phyloP scores from a whole-genome alignment of 2,888 invertebrate species.

The Pseudococcus jackbeardsleyi region DNA sequence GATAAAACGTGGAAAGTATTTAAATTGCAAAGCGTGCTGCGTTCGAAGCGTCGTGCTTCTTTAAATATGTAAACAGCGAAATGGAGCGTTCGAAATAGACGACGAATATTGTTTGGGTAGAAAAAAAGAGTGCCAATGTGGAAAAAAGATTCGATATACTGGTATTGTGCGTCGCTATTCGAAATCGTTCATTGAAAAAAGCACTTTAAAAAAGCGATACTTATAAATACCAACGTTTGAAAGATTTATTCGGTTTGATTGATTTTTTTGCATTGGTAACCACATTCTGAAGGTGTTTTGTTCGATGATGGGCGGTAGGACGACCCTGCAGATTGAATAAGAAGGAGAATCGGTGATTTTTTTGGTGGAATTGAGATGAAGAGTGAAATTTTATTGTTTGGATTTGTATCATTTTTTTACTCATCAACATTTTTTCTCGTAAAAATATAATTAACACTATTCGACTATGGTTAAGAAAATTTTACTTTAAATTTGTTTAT shows the following conservation, averaged over 20 bases:
- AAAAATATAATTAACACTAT: too few species aligned
- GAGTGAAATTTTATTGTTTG: too few species aligned
- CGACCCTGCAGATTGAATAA: too few species aligned
- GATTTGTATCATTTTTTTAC: too few species aligned
- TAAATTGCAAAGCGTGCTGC: slow-evolving; percentile 20
- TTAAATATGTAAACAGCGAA: slow-evolving; percentile 51
- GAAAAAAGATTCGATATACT: slow-evolving; percentile 50
- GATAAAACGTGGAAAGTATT: slow-evolving; percentile 38
- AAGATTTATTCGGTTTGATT: slow-evolving; percentile 40
- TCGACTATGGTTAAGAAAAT: too few species aligned
- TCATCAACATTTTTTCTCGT: too few species aligned
- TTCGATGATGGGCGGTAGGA: too few species aligned
- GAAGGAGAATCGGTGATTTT: too few species aligned
- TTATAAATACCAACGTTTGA: slow-evolving; percentile 19
- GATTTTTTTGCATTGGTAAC: neutral
- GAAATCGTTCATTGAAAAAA: slow-evolving; percentile 42
- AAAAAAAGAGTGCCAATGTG: slow-evolving; percentile 41
- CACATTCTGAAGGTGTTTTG: too few species aligned
- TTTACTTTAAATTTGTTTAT: too few species aligned
- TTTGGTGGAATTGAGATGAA: too few species aligned
- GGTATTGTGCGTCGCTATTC: slow-evolving; percentile 40
- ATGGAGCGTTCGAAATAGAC: slow-evolving; percentile 34
- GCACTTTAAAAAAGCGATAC: slow-evolving; percentile 50
- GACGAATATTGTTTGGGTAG: slow-evolving; percentile 35
- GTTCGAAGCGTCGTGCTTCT: slow-evolving; percentile 2